Evolutionary conservation across 1,140 invertebrate genomes (phyloP).

Genomic region (Armadillidium nasatum): DNA sequence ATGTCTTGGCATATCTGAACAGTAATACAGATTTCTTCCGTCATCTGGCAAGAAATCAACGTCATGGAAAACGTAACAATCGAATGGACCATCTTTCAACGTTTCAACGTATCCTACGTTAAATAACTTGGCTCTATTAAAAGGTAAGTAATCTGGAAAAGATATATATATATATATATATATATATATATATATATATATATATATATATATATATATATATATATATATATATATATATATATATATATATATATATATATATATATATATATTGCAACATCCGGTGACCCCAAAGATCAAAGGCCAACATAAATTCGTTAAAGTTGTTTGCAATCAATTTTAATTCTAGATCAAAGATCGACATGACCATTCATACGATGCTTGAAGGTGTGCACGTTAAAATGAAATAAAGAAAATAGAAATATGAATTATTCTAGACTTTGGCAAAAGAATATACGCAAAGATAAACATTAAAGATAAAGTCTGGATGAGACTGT

Average conservation of each 20-base stretch:
- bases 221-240: not conserved
- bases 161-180: not conserved
- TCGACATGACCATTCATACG: too few relatives aligned
- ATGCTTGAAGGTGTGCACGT: too few relatives aligned
- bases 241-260: too few relatives aligned
- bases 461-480: too few relatives aligned
- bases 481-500: not conserved
- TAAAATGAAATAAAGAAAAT: too few relatives aligned
- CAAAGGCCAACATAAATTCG: too few relatives aligned
- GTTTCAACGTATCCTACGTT: constrained; percentile 92
- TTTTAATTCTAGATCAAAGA: too few relatives aligned
- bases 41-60: constrained; percentile 90
- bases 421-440: too few relatives aligned
- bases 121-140: constrained; percentile 89
- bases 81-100: constrained; percentile 64
- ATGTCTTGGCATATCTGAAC: constrained; percentile 77
- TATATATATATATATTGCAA: too few relatives aligned
- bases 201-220: not conserved
- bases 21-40: constrained; percentile 86
- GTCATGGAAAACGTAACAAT: constrained; percentile 94
- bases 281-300: too few relatives aligned
- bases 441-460: too few relatives aligned
- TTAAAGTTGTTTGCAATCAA: too few relatives aligned
- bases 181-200: not conserved
- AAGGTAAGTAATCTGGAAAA: constrained; percentile 48